These are phyloP conservation scores for Cheilinus undulatus DNA, from an alignment of 2,113 vertebrate species.

Conservation along the genomic window DNA sequence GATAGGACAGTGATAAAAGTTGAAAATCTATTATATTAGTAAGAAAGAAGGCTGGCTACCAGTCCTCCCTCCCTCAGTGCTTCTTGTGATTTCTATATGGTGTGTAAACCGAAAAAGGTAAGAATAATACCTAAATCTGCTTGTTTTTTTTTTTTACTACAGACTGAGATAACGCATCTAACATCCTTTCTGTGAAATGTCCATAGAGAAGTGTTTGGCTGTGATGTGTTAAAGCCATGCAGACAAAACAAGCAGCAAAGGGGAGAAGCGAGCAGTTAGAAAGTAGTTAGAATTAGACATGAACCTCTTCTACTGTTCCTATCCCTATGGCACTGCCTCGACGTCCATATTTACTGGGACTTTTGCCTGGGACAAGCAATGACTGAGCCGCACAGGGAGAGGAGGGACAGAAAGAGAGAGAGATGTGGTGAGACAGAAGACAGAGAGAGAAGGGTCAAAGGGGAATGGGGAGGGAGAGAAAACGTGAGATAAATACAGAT, in stretches of 20 bases:
- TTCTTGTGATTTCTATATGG: too few relatives aligned
- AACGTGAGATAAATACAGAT: conserved; percentile 66
- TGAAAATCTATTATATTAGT: neutral
- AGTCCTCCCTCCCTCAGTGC: too few relatives aligned
- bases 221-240: conserved; percentile 59
- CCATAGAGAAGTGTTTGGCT: conserved; percentile 2
- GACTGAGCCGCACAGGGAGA: conserved; percentile 85
- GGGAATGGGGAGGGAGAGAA: conserved; percentile 32
- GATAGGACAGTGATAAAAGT: conserved; percentile 26
- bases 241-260: conserved; percentile 54
- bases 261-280: conserved; percentile 41
- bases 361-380: conserved; percentile 98
- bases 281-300: conserved; percentile 83
- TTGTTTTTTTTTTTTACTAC: neutral
- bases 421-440: conserved; percentile 36
- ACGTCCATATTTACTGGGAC: conserved; percentile 95
- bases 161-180: neutral
- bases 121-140: neutral
- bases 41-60: neutral
- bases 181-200: conserved; percentile 9
- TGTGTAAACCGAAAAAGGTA: neutral
- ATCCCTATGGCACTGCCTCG: conserved; percentile 99
- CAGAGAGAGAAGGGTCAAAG: conserved; percentile 32
- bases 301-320: conserved; percentile 99
- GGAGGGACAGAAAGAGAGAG: conserved; percentile 28